Evolutionary conservation across 2,113 vertebrate genomes (phyloP).

Genomic region (Apteryx owenii): DNA sequence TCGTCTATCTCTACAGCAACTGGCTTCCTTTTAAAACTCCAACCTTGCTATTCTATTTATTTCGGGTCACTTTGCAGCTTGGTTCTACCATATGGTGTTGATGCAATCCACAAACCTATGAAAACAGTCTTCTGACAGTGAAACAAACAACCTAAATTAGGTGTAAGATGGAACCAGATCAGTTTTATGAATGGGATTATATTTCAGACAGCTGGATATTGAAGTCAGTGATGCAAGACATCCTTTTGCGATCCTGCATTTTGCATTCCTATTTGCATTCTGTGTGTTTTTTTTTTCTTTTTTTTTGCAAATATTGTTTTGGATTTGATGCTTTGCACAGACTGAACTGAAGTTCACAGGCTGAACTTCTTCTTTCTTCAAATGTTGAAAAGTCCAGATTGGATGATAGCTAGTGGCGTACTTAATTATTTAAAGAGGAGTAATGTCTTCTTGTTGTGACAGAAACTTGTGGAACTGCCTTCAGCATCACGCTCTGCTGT

Average conservation of each 20-base stretch:
- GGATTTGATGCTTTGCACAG: not conserved
- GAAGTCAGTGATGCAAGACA: not conserved
- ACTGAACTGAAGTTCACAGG: not conserved
- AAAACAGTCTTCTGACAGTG: not conserved
- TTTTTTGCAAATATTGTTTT: not conserved
- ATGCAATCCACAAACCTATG: not conserved
- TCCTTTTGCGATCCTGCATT: not conserved
- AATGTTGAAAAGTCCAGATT: not conserved
- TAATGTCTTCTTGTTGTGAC: not conserved
- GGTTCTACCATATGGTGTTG: not conserved
- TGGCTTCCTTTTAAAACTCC: not conserved
- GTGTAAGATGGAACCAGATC: not conserved
- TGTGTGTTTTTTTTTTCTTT: not conserved
- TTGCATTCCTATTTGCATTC: not conserved
- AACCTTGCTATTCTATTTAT: not conserved
- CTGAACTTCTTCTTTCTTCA: not conserved
- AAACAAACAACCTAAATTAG: not conserved
- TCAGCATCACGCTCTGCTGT: not conserved
- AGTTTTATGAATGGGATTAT: not conserved
- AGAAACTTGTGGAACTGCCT: not conserved
- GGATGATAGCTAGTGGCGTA: not conserved
- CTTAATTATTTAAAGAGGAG: not conserved
- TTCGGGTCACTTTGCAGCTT: not conserved
- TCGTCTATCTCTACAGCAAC: not conserved
- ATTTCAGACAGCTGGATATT: not conserved